A percentile compares a stretch with the other conserved stretches of the same genome.
These are phyloP conservation scores for Erebia aethiops DNA, from an alignment of 2,888 invertebrate genomes.

Conservation along the genomic window DNA sequence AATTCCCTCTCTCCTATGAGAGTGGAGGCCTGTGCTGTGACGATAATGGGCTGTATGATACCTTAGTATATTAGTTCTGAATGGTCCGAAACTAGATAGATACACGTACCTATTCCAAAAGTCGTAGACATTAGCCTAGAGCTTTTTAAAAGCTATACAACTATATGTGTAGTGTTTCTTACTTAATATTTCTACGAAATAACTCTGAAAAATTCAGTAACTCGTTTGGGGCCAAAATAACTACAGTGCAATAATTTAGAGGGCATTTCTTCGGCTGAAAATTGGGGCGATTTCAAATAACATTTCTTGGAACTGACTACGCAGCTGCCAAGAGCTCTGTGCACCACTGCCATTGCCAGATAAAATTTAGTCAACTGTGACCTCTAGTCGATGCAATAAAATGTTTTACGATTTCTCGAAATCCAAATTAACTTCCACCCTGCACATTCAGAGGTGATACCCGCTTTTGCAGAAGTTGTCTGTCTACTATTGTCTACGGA, in stretches of 20 bases:
- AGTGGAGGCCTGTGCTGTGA: too few relatives aligned
- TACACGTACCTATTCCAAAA: too few relatives aligned
- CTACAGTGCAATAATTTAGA: conserved; percentile 48
- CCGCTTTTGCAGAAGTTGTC: too few relatives aligned
- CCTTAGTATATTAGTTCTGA: too few relatives aligned
- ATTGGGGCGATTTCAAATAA: conserved; percentile 78
- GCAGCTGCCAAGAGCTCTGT: conserved; percentile 67
- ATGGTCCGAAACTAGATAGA: too few relatives aligned
- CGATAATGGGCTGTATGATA: too few relatives aligned
- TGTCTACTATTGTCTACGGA: too few relatives aligned
- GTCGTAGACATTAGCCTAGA: too few relatives aligned
- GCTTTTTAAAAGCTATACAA: too few relatives aligned
- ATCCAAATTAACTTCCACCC: too few relatives aligned
- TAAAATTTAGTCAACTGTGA: conserved; percentile 56
- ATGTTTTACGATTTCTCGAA: not conserved
- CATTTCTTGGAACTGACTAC: conserved; percentile 70
- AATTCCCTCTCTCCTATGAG: too few relatives aligned
- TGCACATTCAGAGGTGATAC: too few relatives aligned
- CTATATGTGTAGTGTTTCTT: not conserved
- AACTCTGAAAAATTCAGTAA: conserved; percentile 1
- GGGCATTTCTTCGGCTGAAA: conserved; percentile 64
- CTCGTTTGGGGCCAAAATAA: conserved; percentile 22
- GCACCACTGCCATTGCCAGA: conserved; percentile 77
- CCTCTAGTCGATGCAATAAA: conserved; percentile 26
- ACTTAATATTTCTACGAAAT: not conserved